Percentiles rank a stretch among this genome's conserved stretches.
These are phyloP conservation scores for Arbacia lixula DNA, from an alignment of 53 echinoderm and acorn worm species.

Conservation along the genomic window DNA sequence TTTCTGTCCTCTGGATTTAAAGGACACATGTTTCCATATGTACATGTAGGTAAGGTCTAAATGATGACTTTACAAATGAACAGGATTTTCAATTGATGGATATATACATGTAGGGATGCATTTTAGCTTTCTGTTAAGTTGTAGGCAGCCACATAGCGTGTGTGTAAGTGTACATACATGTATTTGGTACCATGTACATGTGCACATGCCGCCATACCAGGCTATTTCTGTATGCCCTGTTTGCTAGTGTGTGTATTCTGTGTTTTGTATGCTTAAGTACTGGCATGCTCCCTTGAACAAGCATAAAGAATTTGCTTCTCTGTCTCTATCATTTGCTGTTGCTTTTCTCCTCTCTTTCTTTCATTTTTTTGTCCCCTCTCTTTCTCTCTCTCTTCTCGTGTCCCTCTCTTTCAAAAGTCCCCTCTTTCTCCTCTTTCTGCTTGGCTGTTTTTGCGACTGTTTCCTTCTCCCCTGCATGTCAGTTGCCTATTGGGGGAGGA, in stretches of 20 bases:
- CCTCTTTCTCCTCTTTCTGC: conserved; percentile 26
- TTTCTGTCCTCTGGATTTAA: no score
- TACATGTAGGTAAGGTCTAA: no score
- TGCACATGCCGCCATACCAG: neutral
- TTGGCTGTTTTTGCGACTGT: conserved; percentile 47
- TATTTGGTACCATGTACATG: conserved; percentile 12
- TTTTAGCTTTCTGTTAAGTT: no score
- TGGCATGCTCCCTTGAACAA: conserved; percentile 37
- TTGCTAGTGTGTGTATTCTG: neutral
- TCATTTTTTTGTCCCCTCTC: neutral
- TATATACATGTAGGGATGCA: no score
- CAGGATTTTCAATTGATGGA: no score
- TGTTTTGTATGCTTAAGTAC: conserved; percentile 16
- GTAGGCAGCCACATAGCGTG: no score
- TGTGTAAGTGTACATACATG: no score
- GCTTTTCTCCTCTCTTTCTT: neutral
- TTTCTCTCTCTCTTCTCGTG: neutral
- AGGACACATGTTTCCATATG: no score
- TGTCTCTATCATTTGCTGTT: conserved; percentile 1
- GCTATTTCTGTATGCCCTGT: no score
- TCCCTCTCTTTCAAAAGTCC: neutral
- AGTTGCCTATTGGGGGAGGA: conserved; percentile 55
- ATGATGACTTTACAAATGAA: no score
- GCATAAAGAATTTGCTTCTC: conserved; percentile 33
- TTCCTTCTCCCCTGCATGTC: conserved; percentile 47